A percentile compares a stretch with the other conserved stretches of the same genome.
These are phyloP conservation scores for Dasyornis broadbenti DNA, from an alignment of 2,113 vertebrate species.

Conservation along the genomic window DNA sequence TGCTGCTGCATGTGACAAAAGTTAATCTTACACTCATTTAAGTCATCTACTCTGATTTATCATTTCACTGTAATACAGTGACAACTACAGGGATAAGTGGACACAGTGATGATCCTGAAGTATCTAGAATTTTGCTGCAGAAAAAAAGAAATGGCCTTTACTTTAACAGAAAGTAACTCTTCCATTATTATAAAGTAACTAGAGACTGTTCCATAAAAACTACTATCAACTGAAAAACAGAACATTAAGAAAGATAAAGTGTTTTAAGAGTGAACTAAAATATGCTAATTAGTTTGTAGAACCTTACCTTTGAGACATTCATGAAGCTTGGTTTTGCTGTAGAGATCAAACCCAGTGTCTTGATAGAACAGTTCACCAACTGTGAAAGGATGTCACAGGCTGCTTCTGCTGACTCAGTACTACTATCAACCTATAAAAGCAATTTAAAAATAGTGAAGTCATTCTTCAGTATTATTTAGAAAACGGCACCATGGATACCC, in stretches of 20 bases:
- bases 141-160: background rate
- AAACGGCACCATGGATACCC: background rate
- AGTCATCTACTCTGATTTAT: background rate
- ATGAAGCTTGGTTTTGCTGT: conserved; percentile 89
- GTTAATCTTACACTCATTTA: background rate
- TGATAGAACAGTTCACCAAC: conserved; percentile 88
- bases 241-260: background rate
- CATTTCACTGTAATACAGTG: background rate
- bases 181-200: background rate
- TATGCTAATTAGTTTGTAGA: background rate
- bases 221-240: background rate
- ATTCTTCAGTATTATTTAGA: background rate
- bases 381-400: conserved; percentile 90
- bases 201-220: background rate
- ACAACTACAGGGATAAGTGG: background rate
- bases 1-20: background rate
- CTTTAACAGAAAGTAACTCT: background rate
- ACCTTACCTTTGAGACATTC: conserved; percentile 84
- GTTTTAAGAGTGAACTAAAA: background rate
- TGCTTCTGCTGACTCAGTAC: conserved; percentile 87
- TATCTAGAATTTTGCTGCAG: background rate
- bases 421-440: conserved; percentile 83
- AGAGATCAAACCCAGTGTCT: conserved; percentile 87
- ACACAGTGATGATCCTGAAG: background rate
- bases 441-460: background rate